Conservation (phyloP, 2,888 invertebrate species). For the Globia sparganii region DNA sequence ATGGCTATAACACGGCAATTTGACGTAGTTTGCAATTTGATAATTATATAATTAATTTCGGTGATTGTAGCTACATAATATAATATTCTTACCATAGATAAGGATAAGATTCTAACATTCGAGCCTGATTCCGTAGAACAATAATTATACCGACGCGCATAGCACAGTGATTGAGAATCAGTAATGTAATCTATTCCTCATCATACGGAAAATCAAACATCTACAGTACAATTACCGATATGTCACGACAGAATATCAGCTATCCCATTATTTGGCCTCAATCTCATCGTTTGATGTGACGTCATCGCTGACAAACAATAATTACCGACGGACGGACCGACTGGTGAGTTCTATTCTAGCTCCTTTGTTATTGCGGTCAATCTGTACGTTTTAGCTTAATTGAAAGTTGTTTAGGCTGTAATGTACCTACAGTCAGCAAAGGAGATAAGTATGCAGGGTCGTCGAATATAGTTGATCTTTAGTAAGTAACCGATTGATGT, state of each 20-base stretch:
- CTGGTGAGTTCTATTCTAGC: conserved; percentile 30
- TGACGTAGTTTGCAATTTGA: background rate
- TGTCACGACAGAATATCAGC: conserved; percentile 16
- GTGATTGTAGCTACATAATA: background rate
- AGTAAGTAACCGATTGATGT: too few relatives aligned
- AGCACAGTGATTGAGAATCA: background rate
- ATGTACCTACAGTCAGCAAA: too few relatives aligned
- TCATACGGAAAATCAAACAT: conserved; percentile 12
- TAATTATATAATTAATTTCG: background rate
- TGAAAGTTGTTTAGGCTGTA: conserved; percentile 27
- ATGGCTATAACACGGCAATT: background rate
- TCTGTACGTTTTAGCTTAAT: conserved; percentile 54
- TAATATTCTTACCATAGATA: background rate
- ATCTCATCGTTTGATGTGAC: conserved; percentile 53
- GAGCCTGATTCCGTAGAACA: background rate
- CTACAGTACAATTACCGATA: conserved; percentile 36
- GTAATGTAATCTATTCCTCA: conserved; percentile 1
- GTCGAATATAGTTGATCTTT: too few relatives aligned
- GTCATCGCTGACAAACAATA: conserved; percentile 44
- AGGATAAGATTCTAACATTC: background rate
- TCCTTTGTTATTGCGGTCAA: conserved; percentile 54
- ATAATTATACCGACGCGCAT: too few relatives aligned
- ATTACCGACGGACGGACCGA: background rate
- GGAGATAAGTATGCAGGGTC: too few relatives aligned
- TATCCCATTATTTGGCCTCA: conserved; percentile 32